phyloP scores from a whole-genome alignment of 2,113 vertebrate species.

The Cyphomyrus discorhynchus region DNA sequence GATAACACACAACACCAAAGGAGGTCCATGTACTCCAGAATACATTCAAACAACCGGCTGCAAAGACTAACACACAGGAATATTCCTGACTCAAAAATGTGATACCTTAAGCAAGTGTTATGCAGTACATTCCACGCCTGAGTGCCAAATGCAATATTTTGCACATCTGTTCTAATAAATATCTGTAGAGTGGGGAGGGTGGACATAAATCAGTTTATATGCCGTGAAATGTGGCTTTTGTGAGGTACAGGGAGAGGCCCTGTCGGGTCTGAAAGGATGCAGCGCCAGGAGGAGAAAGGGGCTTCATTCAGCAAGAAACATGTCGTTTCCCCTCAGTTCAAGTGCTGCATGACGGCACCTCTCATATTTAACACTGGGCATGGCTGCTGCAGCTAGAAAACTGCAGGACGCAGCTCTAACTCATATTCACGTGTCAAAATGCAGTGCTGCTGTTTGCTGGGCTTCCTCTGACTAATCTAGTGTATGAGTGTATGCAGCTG shows the following conservation, averaged over 20 bases:
- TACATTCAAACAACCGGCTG: background rate
- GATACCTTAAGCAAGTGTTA: background rate
- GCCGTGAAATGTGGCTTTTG: background rate
- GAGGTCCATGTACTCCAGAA: background rate
- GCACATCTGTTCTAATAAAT: constrained; percentile 1
- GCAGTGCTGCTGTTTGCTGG: background rate
- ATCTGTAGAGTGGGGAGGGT: background rate
- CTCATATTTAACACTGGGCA: background rate
- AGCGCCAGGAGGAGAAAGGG: background rate
- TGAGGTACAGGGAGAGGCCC: background rate
- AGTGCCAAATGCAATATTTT: background rate
- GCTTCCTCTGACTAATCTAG: background rate
- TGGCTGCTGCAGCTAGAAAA: background rate
- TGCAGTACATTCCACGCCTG: background rate
- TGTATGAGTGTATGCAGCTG: background rate
- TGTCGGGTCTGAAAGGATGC: background rate
- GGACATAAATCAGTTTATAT: background rate
- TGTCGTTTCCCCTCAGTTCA: background rate
- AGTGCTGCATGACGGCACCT: background rate
- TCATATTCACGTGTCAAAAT: background rate
- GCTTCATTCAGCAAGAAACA: background rate
- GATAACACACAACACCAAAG: background rate
- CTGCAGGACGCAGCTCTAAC: background rate
- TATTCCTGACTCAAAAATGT: background rate
- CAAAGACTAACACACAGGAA: background rate